Conservation (phyloP, 2,797 vertebrate species). For the Cuniculus paca region DNA sequence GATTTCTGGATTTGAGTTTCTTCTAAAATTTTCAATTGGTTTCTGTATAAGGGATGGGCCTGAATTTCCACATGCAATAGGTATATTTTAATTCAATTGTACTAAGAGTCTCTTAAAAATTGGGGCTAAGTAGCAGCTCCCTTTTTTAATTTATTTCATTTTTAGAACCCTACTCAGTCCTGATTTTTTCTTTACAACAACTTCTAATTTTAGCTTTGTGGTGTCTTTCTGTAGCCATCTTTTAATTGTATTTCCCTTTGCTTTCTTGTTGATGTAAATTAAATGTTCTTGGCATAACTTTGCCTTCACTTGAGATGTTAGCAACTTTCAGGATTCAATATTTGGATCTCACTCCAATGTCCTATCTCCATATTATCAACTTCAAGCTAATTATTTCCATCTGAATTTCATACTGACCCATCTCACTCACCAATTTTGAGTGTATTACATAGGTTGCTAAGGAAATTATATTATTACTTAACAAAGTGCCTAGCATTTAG, state of each 20-base stretch:
- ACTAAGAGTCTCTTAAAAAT: not conserved
- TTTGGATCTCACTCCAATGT: not conserved
- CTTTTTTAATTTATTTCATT: not conserved
- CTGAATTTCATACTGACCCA: not conserved
- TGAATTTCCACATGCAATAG: not conserved
- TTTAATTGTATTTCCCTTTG: not conserved
- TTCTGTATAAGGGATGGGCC: not conserved
- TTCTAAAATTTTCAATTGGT: not conserved
- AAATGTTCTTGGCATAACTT: not conserved
- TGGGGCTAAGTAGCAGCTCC: not conserved
- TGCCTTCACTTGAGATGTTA: not conserved
- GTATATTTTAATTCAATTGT: not conserved
- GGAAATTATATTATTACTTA: not conserved
- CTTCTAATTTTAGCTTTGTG: not conserved
- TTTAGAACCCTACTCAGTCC: not conserved
- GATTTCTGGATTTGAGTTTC: not conserved
- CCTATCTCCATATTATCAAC: not conserved
- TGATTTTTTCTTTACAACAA: not conserved
- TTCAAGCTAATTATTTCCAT: not conserved
- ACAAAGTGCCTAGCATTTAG: not conserved
- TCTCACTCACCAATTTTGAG: not conserved
- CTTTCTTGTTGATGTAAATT: not conserved
- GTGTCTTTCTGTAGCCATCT: not conserved
- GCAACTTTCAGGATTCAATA: not conserved
- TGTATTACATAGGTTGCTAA: not conserved